phyloP scores from a whole-genome alignment of 2,797 vertebrate species.

The Zalophus californianus region DNA sequence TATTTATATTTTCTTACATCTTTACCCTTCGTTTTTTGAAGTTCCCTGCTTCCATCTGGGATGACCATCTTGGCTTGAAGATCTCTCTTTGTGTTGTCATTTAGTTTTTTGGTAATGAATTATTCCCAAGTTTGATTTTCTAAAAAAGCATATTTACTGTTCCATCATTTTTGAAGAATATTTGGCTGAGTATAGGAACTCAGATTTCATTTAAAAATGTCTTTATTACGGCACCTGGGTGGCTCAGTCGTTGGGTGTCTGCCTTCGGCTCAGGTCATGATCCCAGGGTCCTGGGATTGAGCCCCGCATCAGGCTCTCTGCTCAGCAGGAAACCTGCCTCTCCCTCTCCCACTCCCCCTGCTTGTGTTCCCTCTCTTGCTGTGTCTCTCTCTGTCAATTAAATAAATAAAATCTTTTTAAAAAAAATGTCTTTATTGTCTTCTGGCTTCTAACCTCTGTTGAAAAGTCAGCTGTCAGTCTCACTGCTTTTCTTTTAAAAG shows the following conservation, averaged over 20 bases:
- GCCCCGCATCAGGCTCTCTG: too few relatives aligned
- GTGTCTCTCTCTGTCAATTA: too few relatives aligned
- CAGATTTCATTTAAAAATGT: not conserved
- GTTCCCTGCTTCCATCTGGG: not conserved
- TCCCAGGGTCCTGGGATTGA: too few relatives aligned
- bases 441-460: not conserved
- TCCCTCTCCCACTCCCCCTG: too few relatives aligned
- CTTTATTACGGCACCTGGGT: too few relatives aligned
- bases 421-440: not conserved
- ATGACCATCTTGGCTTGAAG: not conserved
- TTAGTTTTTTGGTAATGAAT: not conserved
- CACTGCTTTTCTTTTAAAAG: not conserved
- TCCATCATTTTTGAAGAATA: not conserved
- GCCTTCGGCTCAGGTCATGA: too few relatives aligned
- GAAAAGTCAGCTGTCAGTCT: not conserved
- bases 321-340: too few relatives aligned
- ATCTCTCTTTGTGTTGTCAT: too few relatives aligned
- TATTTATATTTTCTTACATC: fast-evolving
- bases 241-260: too few relatives aligned
- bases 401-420: too few relatives aligned
- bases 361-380: too few relatives aligned
- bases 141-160: not conserved
- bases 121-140: not conserved
- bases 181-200: not conserved
- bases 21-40: too few relatives aligned